These are phyloP conservation scores for Stratiomys singularior DNA, from an alignment of 2,888 invertebrate species.

Conservation along the genomic window DNA sequence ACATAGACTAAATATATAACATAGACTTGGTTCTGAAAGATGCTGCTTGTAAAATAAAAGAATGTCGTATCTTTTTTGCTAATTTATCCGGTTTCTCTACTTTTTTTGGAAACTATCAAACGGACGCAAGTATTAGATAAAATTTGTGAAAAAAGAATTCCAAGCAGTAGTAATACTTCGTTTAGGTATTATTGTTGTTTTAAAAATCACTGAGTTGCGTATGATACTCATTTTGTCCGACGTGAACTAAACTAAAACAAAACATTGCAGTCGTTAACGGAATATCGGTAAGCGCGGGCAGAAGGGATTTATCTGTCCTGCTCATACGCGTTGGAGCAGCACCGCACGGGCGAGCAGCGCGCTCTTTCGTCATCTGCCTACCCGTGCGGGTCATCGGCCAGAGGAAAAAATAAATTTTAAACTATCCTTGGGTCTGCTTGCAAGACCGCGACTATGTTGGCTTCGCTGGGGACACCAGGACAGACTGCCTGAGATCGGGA, in stretches of 20 bases:
- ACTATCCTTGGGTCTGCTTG: neutral
- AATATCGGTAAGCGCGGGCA: neutral
- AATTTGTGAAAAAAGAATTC: too few relatives aligned
- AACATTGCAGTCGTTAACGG: neutral
- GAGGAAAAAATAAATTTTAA: neutral
- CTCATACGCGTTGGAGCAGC: too few relatives aligned
- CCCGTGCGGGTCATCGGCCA: neutral
- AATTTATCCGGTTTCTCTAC: too few relatives aligned
- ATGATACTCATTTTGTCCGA: neutral
- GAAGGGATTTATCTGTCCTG: neutral
- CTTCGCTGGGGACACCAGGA: constrained; percentile 11
- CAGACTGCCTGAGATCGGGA: constrained; percentile 2
- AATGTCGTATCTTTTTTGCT: too few relatives aligned
- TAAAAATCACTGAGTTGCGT: neutral
- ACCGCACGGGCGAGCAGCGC: too few relatives aligned
- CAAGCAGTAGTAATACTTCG: too few relatives aligned
- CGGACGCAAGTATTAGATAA: too few relatives aligned
- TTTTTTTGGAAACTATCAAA: too few relatives aligned
- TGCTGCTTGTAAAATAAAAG: too few relatives aligned
- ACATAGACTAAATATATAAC: too few relatives aligned
- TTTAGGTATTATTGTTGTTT: constrained; percentile 40
- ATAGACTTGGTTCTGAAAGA: too few relatives aligned
- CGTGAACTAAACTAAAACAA: constrained; percentile 11
- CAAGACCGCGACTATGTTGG: neutral
- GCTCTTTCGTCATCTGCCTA: neutral